Base-by-base conservation (phyloP, 2,797 vertebrate species). In the Anisognathus igniventris region DNA sequence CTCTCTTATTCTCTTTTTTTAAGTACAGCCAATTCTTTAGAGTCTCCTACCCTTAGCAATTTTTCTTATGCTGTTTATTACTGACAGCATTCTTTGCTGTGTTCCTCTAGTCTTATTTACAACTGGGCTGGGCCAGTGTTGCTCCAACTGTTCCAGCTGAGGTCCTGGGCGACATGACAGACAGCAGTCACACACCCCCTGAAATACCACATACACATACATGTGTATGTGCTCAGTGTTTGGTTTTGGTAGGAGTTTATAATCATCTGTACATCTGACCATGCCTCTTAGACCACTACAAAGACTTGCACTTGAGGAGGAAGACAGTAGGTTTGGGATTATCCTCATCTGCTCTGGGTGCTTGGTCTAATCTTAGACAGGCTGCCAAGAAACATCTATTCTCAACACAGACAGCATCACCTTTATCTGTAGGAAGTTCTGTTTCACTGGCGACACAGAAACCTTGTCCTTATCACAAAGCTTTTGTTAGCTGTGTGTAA, bases 361-460 rank as follows among this genome's bases (percentile, higher is more conserved):
- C 67, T 89, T 12, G 2, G 35, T 70, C 62, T 90, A 78, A 84
- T 88, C 76, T 92, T 75, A 89, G 68, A 88, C 61, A 90, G 33
- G 60, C 37, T 91, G 72, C 83, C 80, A 93, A 92, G 64, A 85
- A 94, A 94, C 25, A 30, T 79, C 71, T 73, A 7, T 64, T 82
- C 22, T 35, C 33, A 75, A 91, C 56, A 79, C 23, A 85, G 71
- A 27, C 66, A 86, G 82, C 1, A 19, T 70, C 75, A 81, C 81
- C 54, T 91, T 91, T 91, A 85, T 71, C 62, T 79, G 21, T 42
- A 73, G 60, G 33, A 94, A 92, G 84, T 87, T 89, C 31, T 91
- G 71, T 79, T 84, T 66, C n/a, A 15, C 33, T 6, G 2, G 37
- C 56, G 30, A 82, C 64, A 58, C 7, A 60, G 48, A 89, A 89